These are phyloP conservation scores for Dinoponera quadriceps DNA, from an alignment of 1,140 invertebrate species.

Conservation along the genomic window DNA sequence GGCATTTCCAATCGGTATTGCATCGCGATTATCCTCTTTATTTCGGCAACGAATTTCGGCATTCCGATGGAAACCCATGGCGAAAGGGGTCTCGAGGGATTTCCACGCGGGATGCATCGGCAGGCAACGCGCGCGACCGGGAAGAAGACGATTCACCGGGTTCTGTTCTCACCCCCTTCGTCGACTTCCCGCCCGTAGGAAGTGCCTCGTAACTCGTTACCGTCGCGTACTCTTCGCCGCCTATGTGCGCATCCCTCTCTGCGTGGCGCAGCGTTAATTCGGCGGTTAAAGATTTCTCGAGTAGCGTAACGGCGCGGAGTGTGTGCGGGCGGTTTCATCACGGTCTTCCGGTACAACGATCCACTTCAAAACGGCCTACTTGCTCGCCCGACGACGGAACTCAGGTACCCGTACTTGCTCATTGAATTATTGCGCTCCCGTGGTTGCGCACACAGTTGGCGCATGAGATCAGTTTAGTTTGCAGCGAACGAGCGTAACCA, in stretches of 20 bases:
- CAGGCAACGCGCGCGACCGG: too few relatives aligned
- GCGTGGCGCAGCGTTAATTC: slow-evolving; percentile 45
- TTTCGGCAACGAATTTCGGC: too few relatives aligned
- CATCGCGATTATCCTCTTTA: too few relatives aligned
- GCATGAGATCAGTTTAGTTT: slow-evolving; percentile 56
- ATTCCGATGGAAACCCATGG: too few relatives aligned
- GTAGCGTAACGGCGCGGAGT: neutral
- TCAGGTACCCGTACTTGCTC: slow-evolving; percentile 50
- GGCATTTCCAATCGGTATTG: too few relatives aligned
- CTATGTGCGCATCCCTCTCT: neutral
- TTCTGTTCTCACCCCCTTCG: too few relatives aligned
- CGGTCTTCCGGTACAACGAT: slow-evolving; percentile 58
- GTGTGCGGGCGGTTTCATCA: slow-evolving; percentile 50
- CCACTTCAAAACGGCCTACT: slow-evolving; percentile 60
- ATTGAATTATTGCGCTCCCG: slow-evolving; percentile 56
- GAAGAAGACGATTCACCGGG: too few relatives aligned
- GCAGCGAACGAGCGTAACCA: slow-evolving; percentile 39
- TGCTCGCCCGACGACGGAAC: slow-evolving; percentile 30
- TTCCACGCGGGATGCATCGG: too few relatives aligned
- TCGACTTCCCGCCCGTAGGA: too few relatives aligned
- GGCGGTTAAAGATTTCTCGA: slow-evolving; percentile 53
- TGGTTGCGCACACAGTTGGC: slow-evolving; percentile 43
- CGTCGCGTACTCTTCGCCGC: neutral
- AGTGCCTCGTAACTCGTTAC: neutral
- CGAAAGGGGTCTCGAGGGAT: too few relatives aligned